These are phyloP conservation scores for Peromyscus eremicus DNA, from an alignment of 2,797 vertebrate species.

Conservation along the genomic window DNA sequence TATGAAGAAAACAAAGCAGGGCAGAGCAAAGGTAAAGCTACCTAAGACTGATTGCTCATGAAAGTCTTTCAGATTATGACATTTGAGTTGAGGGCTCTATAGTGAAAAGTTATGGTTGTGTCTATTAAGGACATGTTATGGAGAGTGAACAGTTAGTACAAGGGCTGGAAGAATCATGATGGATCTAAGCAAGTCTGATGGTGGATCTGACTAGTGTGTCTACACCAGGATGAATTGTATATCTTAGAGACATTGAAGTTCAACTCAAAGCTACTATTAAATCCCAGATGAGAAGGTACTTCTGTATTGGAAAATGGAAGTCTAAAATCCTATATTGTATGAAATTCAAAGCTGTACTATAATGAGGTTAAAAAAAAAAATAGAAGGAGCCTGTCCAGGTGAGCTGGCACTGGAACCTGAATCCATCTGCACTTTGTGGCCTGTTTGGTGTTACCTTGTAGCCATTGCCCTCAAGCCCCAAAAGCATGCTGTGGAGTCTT, in stretches of 20 bases:
- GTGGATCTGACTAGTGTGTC: neutral
- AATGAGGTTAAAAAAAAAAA: neutral
- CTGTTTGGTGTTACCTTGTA: neutral
- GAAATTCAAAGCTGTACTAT: neutral
- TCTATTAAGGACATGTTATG: neutral
- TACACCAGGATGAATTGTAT: neutral
- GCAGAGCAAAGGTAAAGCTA: neutral
- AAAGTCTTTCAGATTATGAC: neutral
- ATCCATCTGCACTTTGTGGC: neutral
- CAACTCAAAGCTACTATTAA: neutral
- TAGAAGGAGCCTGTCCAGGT: neutral
- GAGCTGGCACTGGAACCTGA: neutral
- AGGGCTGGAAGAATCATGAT: neutral
- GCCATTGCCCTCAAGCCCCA: neutral
- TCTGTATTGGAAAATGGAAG: neutral
- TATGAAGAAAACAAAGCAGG: neutral
- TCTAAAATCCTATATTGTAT: neutral
- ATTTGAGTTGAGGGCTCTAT: neutral
- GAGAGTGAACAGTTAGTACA: neutral
- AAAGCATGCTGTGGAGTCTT: neutral
- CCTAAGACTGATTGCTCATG: neutral
- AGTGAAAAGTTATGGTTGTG: neutral
- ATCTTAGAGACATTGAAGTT: neutral
- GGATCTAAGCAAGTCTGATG: neutral
- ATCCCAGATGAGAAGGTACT: neutral